Percentiles rank a stretch among this genome's conserved stretches.
Evolutionary conservation across 2,888 invertebrate genomes (phyloP).

Genomic region (Lasius platythorax): DNA sequence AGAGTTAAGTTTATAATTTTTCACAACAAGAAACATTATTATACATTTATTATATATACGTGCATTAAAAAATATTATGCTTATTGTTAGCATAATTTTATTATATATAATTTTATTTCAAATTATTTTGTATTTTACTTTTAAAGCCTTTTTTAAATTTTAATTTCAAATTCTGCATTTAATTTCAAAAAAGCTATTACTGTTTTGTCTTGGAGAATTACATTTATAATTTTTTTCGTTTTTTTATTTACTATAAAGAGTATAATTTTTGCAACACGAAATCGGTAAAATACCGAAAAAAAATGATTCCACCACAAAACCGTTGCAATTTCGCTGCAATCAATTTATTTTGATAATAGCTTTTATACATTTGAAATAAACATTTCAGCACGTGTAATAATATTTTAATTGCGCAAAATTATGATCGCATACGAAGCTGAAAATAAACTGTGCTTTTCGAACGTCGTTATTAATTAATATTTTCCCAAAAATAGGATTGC

Average conservation of each 20-base stretch:
- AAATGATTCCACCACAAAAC: slow-evolving; percentile 17
- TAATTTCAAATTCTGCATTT: not conserved
- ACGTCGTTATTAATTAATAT: slow-evolving; percentile 16
- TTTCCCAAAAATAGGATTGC: slow-evolving; percentile 3
- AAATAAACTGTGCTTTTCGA: slow-evolving; percentile 11
- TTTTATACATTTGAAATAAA: slow-evolving; percentile 32
- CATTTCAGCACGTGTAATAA: slow-evolving; percentile 1
- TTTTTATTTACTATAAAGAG: not conserved
- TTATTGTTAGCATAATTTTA: not conserved
- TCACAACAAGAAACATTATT: not conserved
- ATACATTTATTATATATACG: not conserved
- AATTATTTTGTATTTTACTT: not conserved
- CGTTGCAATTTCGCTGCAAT: slow-evolving; percentile 2
- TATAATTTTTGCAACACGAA: slow-evolving; percentile 1
- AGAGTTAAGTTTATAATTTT: not conserved
- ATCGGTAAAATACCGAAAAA: slow-evolving; percentile 15
- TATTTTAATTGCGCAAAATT: slow-evolving; percentile 30
- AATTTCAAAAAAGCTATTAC: not conserved
- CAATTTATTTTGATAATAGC: slow-evolving; percentile 14
- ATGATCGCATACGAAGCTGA: not conserved
- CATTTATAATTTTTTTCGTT: not conserved
- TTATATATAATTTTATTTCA: not conserved
- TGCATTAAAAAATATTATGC: not conserved
- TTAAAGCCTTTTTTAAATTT: not conserved
- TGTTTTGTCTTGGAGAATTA: not conserved